Base-by-base conservation (phyloP, 1,140 invertebrate species). In the Lordiphosa clarofinis region DNA sequence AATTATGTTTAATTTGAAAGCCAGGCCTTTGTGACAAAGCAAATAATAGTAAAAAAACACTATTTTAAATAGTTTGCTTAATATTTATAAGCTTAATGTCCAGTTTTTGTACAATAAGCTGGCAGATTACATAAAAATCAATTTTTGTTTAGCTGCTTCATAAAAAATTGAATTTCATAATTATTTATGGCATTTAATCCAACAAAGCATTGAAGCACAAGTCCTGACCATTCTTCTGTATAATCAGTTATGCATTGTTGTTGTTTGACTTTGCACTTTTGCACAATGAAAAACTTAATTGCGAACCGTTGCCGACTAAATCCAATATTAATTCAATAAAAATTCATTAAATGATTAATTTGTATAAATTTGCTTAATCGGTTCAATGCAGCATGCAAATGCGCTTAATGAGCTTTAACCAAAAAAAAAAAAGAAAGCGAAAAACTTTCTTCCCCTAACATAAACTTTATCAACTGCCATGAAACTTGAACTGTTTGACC, bases 241-340 rank as follows among this genome's bases (percentile, higher is more conserved):
- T 10, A 76, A 82, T 84, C 78, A 73, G 58, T 84, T 61, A 55
- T 53, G 38, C 53, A 54, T 43, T 38, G 33, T 50, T 63, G 62
- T 46, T 72, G 50, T 68, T 82, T 82, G 72, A 82, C 61, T 82
- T 65, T 67, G 70, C 12, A 7, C 12, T 5, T 24, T 24, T 24
- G 21, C 21, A 24, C 21, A 24, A 4, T 42, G 44, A 50, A 68
- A 64, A 46, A 52, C 31, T 55, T 49, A 58, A 52, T 52, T 46
- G 33, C 28, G 28, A 24, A 33, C 35, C 56, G 10, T 46, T 38
- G 33, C 35, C 50, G 53, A 42, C 62, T 68, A 72, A 81, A 68
- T 76, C 50, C 81, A 72, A 76, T 72, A 79, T 81, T 74, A 82
- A 82, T 81, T 76, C 56, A 82, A 72, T 84, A 59, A 61, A 65